Evolutionary conservation across 2,888 invertebrate genomes (phyloP).

Genomic region (Torymus aiolomorphi): DNA sequence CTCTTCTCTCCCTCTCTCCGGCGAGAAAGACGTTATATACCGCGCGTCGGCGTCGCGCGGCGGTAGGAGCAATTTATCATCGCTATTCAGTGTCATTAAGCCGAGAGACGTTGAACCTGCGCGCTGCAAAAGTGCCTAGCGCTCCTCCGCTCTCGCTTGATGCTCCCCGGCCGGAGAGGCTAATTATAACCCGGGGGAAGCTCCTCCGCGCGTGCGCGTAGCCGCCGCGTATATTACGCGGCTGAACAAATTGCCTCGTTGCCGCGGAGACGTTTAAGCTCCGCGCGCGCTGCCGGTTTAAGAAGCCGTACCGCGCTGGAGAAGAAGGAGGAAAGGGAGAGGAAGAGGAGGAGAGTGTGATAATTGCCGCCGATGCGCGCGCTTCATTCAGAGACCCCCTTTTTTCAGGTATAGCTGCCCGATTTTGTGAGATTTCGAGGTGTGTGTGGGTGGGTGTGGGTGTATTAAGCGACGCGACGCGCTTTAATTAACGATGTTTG

Average conservation of each 20-base stretch:
- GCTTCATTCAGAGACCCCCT: no score
- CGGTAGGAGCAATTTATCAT: conserved; percentile 52
- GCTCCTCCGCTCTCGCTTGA: conserved; percentile 21
- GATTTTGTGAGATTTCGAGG: no score
- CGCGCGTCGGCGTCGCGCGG: neutral
- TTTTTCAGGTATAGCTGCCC: no score
- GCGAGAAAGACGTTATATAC: conserved; percentile 38
- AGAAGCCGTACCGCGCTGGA: conserved; percentile 5
- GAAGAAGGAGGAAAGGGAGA: no score
- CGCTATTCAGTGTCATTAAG: conserved; percentile 57
- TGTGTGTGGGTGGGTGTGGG: no score
- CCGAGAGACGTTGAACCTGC: conserved; percentile 57
- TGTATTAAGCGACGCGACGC: no score
- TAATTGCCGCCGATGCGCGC: no score
- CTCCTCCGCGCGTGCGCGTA: neutral
- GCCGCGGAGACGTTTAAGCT: conserved; percentile 37
- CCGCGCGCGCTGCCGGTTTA: neutral
- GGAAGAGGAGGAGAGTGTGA: no score
- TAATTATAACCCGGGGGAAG: conserved; percentile 56
- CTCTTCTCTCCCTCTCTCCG: neutral
- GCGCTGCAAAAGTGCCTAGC: conserved; percentile 22
- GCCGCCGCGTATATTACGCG: conserved; percentile 58
- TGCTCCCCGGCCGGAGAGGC: conserved; percentile 43
- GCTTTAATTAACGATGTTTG: no score
- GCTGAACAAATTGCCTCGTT: conserved; percentile 65